A percentile compares a stretch with the other conserved stretches of the same genome.
Evolutionary conservation across 2,113 vertebrate genomes (phyloP).

Genomic region (Pandion haliaetus): DNA sequence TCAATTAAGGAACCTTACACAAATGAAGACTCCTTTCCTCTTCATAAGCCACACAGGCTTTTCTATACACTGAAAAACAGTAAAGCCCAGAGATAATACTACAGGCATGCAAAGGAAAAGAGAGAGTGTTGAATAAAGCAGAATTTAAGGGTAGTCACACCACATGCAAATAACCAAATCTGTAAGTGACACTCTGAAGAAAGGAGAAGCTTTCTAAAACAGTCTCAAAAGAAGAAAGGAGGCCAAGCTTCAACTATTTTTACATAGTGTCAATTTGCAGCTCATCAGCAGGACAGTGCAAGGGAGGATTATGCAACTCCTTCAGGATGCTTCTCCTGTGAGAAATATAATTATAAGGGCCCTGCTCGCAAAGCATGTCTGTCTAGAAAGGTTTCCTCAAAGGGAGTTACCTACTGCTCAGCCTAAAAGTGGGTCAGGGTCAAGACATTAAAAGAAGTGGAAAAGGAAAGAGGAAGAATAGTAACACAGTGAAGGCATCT

Average conservation of each 20-base stretch:
- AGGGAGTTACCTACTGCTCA: background rate
- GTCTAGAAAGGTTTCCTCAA: background rate
- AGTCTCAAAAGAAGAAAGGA: slow-evolving; percentile 34
- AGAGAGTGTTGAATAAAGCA: background rate
- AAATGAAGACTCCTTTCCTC: background rate
- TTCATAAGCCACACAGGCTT: background rate
- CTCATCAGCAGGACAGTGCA: slow-evolving; percentile 42
- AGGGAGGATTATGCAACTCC: slow-evolving; percentile 61
- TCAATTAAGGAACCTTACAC: background rate
- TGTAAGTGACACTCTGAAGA: background rate
- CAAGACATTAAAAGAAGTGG: background rate
- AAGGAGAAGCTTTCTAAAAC: slow-evolving; percentile 21
- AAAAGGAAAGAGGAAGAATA: background rate
- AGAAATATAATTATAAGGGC: slow-evolving; percentile 31
- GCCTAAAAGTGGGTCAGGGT: slow-evolving; percentile 25
- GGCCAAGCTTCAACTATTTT: slow-evolving; percentile 53
- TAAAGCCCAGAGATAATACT: background rate
- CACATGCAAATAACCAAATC: background rate
- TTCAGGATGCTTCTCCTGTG: slow-evolving; percentile 17
- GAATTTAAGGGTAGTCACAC: background rate
- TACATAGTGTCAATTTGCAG: slow-evolving; percentile 54
- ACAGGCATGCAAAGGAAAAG: background rate
- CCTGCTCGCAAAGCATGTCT: background rate
- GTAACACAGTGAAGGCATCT: background rate
- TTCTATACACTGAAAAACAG: background rate